A percentile compares a stretch with the other conserved stretches of the same genome.
These are phyloP conservation scores for Taenioides sp. DNA, from an alignment of 2,797 vertebrate species.

Conservation along the genomic window DNA sequence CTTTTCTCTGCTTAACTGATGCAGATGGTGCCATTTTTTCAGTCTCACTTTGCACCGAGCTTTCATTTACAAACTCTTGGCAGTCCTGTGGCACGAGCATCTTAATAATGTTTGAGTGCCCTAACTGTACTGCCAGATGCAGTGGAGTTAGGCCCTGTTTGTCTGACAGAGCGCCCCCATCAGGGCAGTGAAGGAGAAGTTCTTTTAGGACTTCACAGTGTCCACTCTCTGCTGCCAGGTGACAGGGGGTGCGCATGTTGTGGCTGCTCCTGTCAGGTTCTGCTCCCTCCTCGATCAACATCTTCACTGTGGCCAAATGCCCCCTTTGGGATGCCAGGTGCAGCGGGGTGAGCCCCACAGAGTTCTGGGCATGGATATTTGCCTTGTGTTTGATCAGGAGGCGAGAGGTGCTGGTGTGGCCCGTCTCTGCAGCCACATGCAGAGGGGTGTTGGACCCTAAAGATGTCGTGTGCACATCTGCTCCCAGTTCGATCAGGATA, in stretches of 20 bases:
- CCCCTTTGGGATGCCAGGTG: conserved; percentile 86
- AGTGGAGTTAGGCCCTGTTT: conserved; percentile 80
- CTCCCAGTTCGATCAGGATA: conserved; percentile 89
- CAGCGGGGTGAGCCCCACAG: conserved; percentile 83
- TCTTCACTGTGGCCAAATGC: conserved; percentile 86
- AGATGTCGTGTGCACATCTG: conserved; percentile 71
- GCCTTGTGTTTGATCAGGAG: conserved; percentile 88
- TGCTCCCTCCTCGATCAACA: conserved; percentile 86
- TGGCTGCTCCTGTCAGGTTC: conserved; percentile 67
- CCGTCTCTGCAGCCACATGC: conserved; percentile 90
- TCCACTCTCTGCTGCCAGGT: conserved; percentile 84
- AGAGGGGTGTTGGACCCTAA: conserved; percentile 79
- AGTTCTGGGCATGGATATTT: conserved; percentile 74
- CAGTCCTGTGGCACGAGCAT: conserved; percentile 73
- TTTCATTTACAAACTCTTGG: conserved; percentile 38
- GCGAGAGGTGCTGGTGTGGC: conserved; percentile 94
- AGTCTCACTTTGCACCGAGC: conserved; percentile 41
- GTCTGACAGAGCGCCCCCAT: conserved; percentile 70
- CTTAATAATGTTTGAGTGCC: conserved; percentile 77
- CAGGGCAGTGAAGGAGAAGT: conserved; percentile 75
- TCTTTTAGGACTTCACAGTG: conserved; percentile 86
- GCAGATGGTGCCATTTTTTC: conserved; percentile 21
- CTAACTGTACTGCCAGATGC: conserved; percentile 81
- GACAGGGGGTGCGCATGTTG: conserved; percentile 76
- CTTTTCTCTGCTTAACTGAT: conserved; percentile 63